phyloP scores from a whole-genome alignment of 2,888 invertebrate species.

The Yponomeuta sedellus region DNA sequence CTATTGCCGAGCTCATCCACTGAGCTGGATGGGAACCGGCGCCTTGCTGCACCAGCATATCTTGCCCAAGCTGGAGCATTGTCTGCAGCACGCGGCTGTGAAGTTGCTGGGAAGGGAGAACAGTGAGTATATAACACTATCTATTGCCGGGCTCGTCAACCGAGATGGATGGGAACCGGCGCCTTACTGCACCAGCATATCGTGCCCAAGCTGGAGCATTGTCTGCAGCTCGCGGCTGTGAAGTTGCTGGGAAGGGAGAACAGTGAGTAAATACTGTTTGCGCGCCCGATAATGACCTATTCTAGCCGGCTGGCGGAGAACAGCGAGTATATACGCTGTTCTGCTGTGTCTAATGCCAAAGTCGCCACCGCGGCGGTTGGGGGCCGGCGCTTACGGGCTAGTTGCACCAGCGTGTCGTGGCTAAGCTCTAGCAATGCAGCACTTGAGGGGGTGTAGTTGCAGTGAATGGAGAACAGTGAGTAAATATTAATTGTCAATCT shows the following conservation, averaged over 20 bases:
- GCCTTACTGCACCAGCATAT: slow-evolving; percentile 89
- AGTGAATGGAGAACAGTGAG: slow-evolving; percentile 52
- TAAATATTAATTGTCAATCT: too few species aligned
- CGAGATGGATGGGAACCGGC: slow-evolving; percentile 74
- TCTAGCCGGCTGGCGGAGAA: too few species aligned
- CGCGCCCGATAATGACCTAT: too few species aligned
- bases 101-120: slow-evolving; percentile 56
- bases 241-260: slow-evolving; percentile 56
- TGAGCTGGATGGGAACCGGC: slow-evolving; percentile 74
- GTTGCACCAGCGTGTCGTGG: slow-evolving; percentile 90
- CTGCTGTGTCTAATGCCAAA: too few species aligned
- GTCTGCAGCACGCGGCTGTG: slow-evolving; percentile 70
- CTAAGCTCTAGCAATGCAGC: slow-evolving; percentile 87
- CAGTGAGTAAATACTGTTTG: slow-evolving; percentile 37
- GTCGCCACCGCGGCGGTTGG: slow-evolving; percentile 84
- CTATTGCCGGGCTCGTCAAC: slow-evolving; percentile 82
- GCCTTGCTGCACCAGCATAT: slow-evolving; percentile 89
- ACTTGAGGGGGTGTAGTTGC: slow-evolving; percentile 61
- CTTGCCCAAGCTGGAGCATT: slow-evolving; percentile 89
- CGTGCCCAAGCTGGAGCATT: slow-evolving; percentile 89
- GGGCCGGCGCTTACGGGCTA: slow-evolving; percentile 78
- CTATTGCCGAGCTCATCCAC: slow-evolving; percentile 82
- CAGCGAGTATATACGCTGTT: too few species aligned
- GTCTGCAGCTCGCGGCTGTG: slow-evolving; percentile 70
- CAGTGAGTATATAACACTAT: slow-evolving; percentile 30